phyloP scores from a whole-genome alignment of 2,113 vertebrate genomes.

The Trematomus loennbergii region DNA sequence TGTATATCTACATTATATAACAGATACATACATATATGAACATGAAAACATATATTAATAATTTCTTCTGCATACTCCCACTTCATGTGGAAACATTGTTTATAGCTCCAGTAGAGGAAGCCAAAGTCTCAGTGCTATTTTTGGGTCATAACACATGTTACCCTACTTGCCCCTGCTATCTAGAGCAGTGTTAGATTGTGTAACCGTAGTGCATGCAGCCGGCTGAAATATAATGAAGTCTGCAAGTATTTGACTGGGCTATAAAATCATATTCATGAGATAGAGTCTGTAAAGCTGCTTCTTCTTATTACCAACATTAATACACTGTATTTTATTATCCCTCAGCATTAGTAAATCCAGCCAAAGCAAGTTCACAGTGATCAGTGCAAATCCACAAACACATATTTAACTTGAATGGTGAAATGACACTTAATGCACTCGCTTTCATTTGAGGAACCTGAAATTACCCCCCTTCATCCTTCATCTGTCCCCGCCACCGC shows the following conservation, averaged over 20 bases:
- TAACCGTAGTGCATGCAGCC: slow-evolving; percentile 46
- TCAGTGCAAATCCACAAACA: slow-evolving; percentile 57
- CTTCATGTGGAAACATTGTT: slow-evolving; percentile 55
- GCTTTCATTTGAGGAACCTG: slow-evolving; percentile 52
- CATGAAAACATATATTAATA: slow-evolving; percentile 45
- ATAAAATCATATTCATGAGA: slow-evolving; percentile 39
- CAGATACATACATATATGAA: slow-evolving; percentile 45
- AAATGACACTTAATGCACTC: slow-evolving; percentile 52
- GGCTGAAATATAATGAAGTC: slow-evolving; percentile 38
- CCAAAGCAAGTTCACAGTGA: slow-evolving; percentile 18
- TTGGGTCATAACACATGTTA: slow-evolving; percentile 69
- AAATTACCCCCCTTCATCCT: slow-evolving; percentile 60
- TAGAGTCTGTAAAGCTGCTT: slow-evolving; percentile 6
- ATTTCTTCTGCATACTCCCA: slow-evolving; percentile 15
- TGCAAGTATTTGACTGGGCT: slow-evolving; percentile 27
- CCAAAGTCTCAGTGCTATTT: slow-evolving; percentile 66
- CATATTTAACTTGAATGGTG: slow-evolving; percentile 54
- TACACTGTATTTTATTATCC: slow-evolving; percentile 1
- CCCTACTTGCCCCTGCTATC: slow-evolving; percentile 70
- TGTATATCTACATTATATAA: too few relatives aligned
- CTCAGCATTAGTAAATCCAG: background rate
- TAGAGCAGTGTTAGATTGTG: slow-evolving; percentile 64
- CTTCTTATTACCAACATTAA: slow-evolving; percentile 5
- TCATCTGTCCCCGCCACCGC: slow-evolving; percentile 46
- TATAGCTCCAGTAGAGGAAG: slow-evolving; percentile 59